Conservation (phyloP, 1,140 invertebrate genomes). For the Aphelenchoides fujianensis region DNA sequence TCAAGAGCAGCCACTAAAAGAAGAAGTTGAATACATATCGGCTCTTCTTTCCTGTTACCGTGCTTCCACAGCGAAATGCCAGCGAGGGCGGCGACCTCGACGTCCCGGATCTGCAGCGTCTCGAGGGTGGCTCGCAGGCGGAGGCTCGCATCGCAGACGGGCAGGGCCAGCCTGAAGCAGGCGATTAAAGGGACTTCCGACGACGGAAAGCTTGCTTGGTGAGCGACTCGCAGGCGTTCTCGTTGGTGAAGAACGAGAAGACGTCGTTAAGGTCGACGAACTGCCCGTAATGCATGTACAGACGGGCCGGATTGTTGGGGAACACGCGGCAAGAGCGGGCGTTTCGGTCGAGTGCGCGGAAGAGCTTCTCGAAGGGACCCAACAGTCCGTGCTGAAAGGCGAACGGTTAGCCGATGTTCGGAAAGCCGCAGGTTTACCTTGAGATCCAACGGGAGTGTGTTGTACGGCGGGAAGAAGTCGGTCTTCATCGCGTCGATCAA, state of each 20-base stretch:
- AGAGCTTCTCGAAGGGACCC: neutral
- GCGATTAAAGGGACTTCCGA: neutral
- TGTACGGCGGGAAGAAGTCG: neutral
- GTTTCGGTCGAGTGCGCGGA: neutral
- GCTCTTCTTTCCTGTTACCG: too few relatives aligned
- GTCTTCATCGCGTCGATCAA: neutral
- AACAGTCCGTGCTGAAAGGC: neutral
- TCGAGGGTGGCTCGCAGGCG: neutral
- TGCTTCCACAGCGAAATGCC: neutral
- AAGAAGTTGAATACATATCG: too few relatives aligned
- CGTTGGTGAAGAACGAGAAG: neutral
- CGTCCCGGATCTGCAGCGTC: neutral
- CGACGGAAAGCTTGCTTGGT: neutral
- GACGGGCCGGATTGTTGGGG: neutral
- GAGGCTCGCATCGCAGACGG: neutral
- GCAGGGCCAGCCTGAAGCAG: neutral
- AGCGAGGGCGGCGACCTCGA: neutral
- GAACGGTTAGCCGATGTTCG: neutral
- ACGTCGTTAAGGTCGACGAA: neutral
- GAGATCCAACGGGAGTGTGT: neutral
- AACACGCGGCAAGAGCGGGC: neutral
- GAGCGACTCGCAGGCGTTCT: neutral
- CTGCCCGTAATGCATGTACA: neutral
- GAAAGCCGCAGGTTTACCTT: neutral
- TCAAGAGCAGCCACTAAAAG: neutral